A percentile compares a stretch with the other conserved stretches of the same genome.
Conservation (phyloP, 2,888 invertebrate species). For the Junonia oenone region DNA sequence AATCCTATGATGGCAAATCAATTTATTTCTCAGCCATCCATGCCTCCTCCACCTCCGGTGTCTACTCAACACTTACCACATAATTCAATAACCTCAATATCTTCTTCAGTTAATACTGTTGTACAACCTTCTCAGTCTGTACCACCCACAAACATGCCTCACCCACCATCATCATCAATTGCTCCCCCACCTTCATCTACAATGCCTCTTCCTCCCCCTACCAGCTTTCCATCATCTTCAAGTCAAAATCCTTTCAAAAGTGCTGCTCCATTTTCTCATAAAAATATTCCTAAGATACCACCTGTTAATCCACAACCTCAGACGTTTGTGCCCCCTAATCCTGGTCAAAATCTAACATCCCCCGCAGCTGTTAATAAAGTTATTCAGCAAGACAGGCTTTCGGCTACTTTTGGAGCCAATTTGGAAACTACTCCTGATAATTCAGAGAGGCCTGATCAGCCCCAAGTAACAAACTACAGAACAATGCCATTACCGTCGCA, state of each 20-base stretch:
- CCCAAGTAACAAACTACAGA: conserved; percentile 46
- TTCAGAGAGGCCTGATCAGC: conserved; percentile 82
- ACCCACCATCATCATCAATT: conserved; percentile 18
- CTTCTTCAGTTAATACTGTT: conserved; percentile 26
- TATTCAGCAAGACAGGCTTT: conserved; percentile 50
- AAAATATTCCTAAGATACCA: conserved; percentile 46
- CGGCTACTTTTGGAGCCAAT: conserved; percentile 77
- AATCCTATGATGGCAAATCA: conserved; percentile 4
- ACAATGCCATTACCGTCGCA: conserved; percentile 45
- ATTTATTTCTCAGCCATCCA: conserved; percentile 9
- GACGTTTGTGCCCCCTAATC: conserved; percentile 47
- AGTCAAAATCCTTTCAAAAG: conserved; percentile 67
- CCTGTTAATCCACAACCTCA: conserved; percentile 37
- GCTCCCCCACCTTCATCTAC: conserved; percentile 11
- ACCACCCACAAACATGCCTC: conserved; percentile 23
- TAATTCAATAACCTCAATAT: conserved; percentile 35
- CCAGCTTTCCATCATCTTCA: conserved; percentile 27
- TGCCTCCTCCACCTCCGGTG: conserved; percentile 14
- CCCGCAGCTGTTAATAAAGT: conserved; percentile 56
- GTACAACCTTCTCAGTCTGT: conserved; percentile 19
- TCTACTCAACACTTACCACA: conserved; percentile 16
- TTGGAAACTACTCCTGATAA: conserved; percentile 84
- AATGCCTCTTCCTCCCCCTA: conserved; percentile 25
- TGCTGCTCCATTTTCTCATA: conserved; percentile 70
- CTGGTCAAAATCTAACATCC: conserved; percentile 52